Percentiles rank a stretch among this genome's conserved stretches.
Evolutionary conservation across 1,140 invertebrate species (phyloP).

Genomic region (Drosophila quadrilineata): DNA sequence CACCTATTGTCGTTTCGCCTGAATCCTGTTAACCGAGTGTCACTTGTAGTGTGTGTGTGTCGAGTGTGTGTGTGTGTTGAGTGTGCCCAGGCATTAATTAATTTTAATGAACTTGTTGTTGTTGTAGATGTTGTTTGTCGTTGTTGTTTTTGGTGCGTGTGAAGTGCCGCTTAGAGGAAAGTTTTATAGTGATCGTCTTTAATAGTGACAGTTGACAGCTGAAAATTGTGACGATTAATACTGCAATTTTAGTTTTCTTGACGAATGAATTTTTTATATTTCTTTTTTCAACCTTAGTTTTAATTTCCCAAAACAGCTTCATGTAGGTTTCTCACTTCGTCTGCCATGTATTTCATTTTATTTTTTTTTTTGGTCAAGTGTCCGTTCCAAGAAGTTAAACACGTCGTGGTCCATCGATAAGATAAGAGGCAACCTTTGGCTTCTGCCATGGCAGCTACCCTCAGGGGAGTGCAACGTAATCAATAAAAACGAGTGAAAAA

Average conservation of each 20-base stretch:
- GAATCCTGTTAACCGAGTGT: no score
- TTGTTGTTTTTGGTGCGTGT: slow-evolving; percentile 50
- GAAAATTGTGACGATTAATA: slow-evolving; percentile 60
- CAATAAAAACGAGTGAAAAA: slow-evolving; percentile 69
- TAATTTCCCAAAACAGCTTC: no score
- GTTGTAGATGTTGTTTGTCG: slow-evolving; percentile 32
- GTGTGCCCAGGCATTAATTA: slow-evolving; percentile 74
- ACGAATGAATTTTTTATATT: no score
- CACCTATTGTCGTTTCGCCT: slow-evolving; percentile 18
- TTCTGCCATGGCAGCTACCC: slow-evolving; percentile 9
- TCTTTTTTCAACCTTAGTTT: no score
- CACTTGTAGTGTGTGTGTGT: slow-evolving; percentile 36
- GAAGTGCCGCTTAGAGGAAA: slow-evolving; percentile 56
- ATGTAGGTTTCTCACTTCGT: slow-evolving; percentile 2
- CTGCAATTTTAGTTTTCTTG: slow-evolving; percentile 7
- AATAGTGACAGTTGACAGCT: slow-evolving; percentile 63
- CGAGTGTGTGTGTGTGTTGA: slow-evolving; percentile 16
- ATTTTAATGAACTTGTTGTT: slow-evolving; percentile 73
- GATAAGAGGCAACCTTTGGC: slow-evolving; percentile 74
- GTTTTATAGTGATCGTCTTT: slow-evolving; percentile 35
- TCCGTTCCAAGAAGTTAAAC: slow-evolving; percentile 37
- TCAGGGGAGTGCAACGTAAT: slow-evolving; percentile 44
- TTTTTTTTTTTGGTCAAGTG: slow-evolving; percentile 56
- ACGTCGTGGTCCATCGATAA: slow-evolving; percentile 30
- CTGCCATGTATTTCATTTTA: not conserved